phyloP scores from a whole-genome alignment of 1,140 invertebrate species.

The Drosophila ambigua region DNA sequence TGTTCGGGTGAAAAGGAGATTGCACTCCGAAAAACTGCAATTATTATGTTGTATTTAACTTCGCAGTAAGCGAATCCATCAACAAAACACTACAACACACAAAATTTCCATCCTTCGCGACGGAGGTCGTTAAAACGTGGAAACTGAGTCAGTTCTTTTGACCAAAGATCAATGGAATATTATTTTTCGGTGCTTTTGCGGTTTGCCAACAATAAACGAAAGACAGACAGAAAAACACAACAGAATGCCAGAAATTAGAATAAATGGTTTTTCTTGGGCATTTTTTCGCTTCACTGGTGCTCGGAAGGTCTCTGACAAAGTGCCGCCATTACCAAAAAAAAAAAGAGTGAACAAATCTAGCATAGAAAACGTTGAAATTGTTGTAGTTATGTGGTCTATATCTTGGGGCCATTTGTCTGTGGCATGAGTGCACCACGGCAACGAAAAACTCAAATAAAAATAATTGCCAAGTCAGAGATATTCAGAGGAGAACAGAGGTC shows the following conservation, averaged over 20 bases:
- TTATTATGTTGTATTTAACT: conserved; percentile 40
- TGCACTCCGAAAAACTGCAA: conserved; percentile 23
- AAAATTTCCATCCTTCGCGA: conserved; percentile 36
- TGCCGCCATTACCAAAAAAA: conserved; percentile 65
- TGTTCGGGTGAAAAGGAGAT: not conserved
- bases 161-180: conserved; percentile 34
- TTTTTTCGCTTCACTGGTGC: conserved; percentile 26
- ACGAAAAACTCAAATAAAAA: conserved; percentile 50
- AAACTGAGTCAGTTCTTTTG: conserved; percentile 50
- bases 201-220: conserved; percentile 30
- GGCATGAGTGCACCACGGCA: conserved; percentile 36
- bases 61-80: conserved; percentile 17
- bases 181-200: conserved; percentile 53
- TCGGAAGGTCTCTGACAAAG: conserved; percentile 67
- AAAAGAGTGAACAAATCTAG: conserved; percentile 23
- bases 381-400: conserved; percentile 60
- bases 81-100: conserved; percentile 3
- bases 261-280: conserved; percentile 60
- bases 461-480: conserved; percentile 62
- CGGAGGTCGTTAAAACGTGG: conserved; percentile 1
- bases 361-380: conserved; percentile 61
- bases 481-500: conserved; percentile 36
- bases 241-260: conserved; percentile 74
- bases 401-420: conserved; percentile 61
- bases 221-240: conserved; percentile 14